phyloP scores from a whole-genome alignment of 2,888 invertebrate genomes.

The Pseudococcus viburni region DNA sequence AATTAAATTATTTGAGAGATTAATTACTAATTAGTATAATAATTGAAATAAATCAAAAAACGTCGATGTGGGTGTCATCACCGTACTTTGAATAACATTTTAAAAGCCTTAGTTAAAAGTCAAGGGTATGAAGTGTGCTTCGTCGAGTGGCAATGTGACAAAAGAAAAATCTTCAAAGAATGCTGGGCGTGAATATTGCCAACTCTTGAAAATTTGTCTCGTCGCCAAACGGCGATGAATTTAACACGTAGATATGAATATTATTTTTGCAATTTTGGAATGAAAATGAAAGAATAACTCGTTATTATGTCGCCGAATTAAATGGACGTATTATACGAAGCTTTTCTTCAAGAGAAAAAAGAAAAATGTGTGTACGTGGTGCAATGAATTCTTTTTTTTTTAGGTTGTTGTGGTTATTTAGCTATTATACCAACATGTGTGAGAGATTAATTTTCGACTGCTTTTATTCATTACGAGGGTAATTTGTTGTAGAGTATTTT shows the following conservation, averaged over 20 bases:
- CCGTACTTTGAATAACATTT: constrained; percentile 46
- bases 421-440: not conserved
- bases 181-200: constrained; percentile 51
- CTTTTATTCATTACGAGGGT: not conserved
- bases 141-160: constrained; percentile 42
- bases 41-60: constrained; percentile 36
- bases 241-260: constrained; percentile 54
- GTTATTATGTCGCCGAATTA: constrained; percentile 35
- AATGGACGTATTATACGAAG: not conserved
- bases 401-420: not conserved
- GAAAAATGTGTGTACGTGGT: not conserved
- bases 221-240: constrained; percentile 52
- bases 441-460: not conserved
- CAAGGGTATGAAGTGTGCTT: constrained; percentile 47
- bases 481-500: not conserved
- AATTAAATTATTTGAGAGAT: constrained; percentile 10
- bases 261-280: constrained; percentile 57
- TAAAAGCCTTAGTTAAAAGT: constrained; percentile 56
- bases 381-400: not conserved
- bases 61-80: constrained; percentile 51
- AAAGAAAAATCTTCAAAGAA: constrained; percentile 52
- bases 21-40: constrained; percentile 42
- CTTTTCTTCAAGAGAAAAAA: not conserved
- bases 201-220: constrained; percentile 45
- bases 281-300: constrained; percentile 54